Evolutionary conservation across 2,113 vertebrate genomes (phyloP).

Genomic region (Cromileptes altivelis): DNA sequence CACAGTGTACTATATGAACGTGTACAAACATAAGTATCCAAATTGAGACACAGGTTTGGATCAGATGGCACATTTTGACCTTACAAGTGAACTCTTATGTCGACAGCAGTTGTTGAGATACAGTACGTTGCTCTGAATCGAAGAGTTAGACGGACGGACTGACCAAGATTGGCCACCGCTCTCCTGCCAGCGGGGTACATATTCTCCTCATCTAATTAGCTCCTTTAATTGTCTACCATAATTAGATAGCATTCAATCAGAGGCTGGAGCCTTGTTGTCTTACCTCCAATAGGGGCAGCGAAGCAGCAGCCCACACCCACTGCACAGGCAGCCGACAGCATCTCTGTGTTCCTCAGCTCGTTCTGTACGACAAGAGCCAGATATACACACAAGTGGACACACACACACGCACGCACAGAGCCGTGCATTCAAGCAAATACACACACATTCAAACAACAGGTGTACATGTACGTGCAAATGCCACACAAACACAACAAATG

Average conservation of each 20-base stretch:
- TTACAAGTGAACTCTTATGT: not conserved
- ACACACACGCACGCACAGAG: conserved; percentile 21
- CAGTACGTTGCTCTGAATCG: conserved; percentile 8
- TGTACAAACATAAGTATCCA: too few relatives aligned
- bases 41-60: too few relatives aligned
- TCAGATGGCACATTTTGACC: not conserved
- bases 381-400: conserved; percentile 62
- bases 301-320: conserved; percentile 99
- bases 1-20: too few relatives aligned
- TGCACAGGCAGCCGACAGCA: conserved; percentile 96
- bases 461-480: conserved; percentile 34
- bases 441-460: conserved; percentile 41
- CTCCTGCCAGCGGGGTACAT: conserved; percentile 4
- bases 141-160: conserved; percentile 9
- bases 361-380: conserved; percentile 87
- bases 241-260: conserved; percentile 52
- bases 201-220: conserved; percentile 41
- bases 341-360: conserved; percentile 96
- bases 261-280: conserved; percentile 81
- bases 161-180: conserved; percentile 14
- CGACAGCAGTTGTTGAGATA: not conserved
- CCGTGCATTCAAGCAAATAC: conserved; percentile 31
- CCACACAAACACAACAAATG: conserved; percentile 33
- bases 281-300: conserved; percentile 97
- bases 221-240: conserved; percentile 37